Conservation (phyloP, 2,888 invertebrate species). For the Xestia xanthographa region DNA sequence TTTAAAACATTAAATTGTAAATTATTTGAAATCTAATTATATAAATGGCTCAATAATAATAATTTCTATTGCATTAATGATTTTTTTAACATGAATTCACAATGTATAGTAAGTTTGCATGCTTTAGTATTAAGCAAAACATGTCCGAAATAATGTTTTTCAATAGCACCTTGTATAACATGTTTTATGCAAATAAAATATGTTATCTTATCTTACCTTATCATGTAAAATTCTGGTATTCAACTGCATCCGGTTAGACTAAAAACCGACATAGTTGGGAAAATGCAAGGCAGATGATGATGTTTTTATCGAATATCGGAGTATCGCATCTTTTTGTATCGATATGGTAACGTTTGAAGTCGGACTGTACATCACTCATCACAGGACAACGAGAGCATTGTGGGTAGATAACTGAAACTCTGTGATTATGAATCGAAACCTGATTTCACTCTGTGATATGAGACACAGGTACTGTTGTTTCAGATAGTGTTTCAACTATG, state of each 20-base stretch:
- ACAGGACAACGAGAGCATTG: background rate
- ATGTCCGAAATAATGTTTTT: too few relatives aligned
- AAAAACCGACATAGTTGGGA: background rate
- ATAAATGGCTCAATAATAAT: too few relatives aligned
- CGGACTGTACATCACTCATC: background rate
- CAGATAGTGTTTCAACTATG: background rate
- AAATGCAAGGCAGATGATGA: background rate
- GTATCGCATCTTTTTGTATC: background rate
- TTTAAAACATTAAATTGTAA: too few relatives aligned
- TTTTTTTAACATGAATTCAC: too few relatives aligned
- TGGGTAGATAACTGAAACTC: slow-evolving; percentile 1
- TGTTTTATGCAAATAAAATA: too few relatives aligned
- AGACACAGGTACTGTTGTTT: background rate
- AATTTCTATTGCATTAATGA: too few relatives aligned
- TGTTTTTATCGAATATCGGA: background rate
- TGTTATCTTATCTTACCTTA: too few relatives aligned
- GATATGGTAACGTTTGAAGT: background rate
- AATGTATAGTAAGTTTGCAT: too few relatives aligned
- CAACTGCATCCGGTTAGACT: background rate
- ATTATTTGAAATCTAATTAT: too few relatives aligned
- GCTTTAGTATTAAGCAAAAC: too few relatives aligned
- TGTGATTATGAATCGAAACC: slow-evolving; percentile 1
- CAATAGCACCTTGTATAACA: too few relatives aligned
- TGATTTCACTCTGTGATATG: background rate
- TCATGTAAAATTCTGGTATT: background rate